phyloP scores from a whole-genome alignment of 2,888 invertebrate genomes.

The Gastrophysa polygoni region DNA sequence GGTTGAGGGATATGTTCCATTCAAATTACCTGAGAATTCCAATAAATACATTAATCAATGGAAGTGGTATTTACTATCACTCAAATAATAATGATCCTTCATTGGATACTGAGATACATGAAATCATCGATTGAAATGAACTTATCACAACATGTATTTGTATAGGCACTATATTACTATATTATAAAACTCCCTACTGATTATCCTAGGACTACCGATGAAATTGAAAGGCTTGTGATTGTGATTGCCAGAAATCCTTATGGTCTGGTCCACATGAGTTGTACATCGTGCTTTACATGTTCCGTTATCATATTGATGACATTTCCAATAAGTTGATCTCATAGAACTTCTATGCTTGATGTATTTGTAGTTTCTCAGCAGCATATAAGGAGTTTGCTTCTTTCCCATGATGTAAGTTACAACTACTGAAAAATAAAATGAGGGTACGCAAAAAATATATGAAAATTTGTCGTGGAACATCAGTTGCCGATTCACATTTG shows the following conservation, averaged over 20 bases:
- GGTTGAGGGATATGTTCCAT: no score
- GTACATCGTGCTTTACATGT: conserved; percentile 50
- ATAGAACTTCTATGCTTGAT: conserved; percentile 53
- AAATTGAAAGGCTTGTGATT: conserved; percentile 37
- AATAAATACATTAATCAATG: no score
- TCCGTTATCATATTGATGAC: conserved; percentile 51
- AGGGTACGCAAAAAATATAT: no score
- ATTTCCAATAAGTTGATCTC: conserved; percentile 55
- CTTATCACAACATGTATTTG: no score
- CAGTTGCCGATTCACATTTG: no score
- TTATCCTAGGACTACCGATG: conserved; percentile 28
- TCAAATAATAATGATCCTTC: no score
- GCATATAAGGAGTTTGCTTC: conserved; percentile 47
- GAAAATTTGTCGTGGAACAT: no score
- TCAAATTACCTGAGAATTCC: no score
- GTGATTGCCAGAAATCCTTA: conserved; percentile 44
- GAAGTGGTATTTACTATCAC: no score
- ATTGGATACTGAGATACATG: no score
- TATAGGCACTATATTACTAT: not conserved
- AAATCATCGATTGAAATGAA: no score
- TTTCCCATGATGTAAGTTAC: conserved; percentile 51
- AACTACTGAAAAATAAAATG: conserved; percentile 49
- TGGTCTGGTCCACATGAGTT: conserved; percentile 41
- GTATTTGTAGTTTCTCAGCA: conserved; percentile 50
- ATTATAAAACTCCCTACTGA: conserved; percentile 41